phyloP scores from a whole-genome alignment of 2,113 vertebrate genomes.

The Meleagris gallopavo region DNA sequence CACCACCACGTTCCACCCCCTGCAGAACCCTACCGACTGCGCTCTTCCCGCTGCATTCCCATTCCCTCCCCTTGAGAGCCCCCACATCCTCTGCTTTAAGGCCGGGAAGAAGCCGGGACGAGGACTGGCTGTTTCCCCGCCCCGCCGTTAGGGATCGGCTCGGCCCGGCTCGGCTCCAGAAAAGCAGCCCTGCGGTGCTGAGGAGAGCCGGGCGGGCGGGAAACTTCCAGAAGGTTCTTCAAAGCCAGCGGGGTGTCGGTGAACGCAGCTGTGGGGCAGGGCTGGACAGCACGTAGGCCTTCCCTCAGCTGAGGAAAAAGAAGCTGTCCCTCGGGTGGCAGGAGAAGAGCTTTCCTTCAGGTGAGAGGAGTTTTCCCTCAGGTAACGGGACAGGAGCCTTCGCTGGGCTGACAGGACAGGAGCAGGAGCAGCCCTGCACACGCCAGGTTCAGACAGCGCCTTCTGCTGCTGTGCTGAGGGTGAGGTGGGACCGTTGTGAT shows the following conservation, averaged over 20 bases:
- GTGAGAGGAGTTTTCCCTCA: background rate
- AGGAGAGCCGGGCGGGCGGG: background rate
- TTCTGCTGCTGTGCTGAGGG: fast-evolving
- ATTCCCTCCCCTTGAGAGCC: background rate
- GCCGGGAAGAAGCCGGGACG: background rate
- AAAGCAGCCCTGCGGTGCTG: background rate
- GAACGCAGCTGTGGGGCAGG: background rate
- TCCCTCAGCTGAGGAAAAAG: background rate
- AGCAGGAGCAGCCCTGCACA: background rate
- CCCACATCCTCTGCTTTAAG: background rate
- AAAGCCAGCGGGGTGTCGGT: fast-evolving
- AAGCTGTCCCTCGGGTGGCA: background rate
- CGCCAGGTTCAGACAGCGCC: background rate
- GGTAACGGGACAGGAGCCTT: background rate
- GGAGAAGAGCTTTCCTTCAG: background rate
- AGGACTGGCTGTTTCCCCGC: background rate
- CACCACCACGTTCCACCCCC: no score
- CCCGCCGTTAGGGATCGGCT: background rate
- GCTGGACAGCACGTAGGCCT: background rate
- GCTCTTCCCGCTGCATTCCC: fast-evolving
- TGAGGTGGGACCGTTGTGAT: background rate
- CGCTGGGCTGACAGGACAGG: background rate
- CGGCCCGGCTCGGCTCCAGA: background rate
- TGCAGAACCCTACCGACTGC: no score
- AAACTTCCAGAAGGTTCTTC: background rate